Percentiles rank a stretch among this genome's conserved stretches.
Evolutionary conservation across 1,140 invertebrate species (phyloP).

Genomic region (Drosophila kikkawai): DNA sequence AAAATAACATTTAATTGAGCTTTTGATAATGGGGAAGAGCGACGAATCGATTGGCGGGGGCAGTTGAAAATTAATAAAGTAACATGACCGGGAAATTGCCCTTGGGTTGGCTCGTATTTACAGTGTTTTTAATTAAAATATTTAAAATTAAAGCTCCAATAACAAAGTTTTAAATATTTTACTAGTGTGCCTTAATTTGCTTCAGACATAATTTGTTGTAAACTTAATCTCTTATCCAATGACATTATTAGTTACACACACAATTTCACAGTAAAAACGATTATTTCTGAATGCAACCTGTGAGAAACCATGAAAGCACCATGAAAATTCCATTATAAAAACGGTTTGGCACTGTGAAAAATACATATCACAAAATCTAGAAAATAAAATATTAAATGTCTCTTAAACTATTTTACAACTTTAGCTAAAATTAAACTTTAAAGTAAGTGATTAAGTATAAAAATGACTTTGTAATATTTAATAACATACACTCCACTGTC

Average conservation of each 20-base stretch:
- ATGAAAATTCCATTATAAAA: constrained; percentile 29
- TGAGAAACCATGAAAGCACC: constrained; percentile 4
- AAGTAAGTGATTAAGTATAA: too few relatives aligned
- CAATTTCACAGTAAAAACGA: constrained; percentile 22
- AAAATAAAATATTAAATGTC: too few relatives aligned
- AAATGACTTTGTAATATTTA: too few relatives aligned
- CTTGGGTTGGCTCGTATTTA: not conserved
- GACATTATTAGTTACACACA: constrained; percentile 11
- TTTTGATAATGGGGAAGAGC: constrained; percentile 1
- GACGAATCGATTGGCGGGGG: not conserved
- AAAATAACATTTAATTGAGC: constrained; percentile 56
- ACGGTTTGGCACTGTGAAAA: not conserved
- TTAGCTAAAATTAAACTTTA: too few relatives aligned
- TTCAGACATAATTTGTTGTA: not conserved
- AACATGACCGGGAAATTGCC: not conserved
- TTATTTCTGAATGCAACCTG: constrained; percentile 16
- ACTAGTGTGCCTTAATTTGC: not conserved
- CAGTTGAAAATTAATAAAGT: not conserved
- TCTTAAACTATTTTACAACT: too few relatives aligned
- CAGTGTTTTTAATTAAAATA: not conserved
- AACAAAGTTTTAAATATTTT: not conserved
- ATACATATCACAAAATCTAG: not conserved
- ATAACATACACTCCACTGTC: too few relatives aligned
- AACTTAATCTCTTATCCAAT: constrained; percentile 1
- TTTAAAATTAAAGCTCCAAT: too few relatives aligned